phyloP scores from a whole-genome alignment of 2,888 invertebrate species.

The Drosophila planitibia region DNA sequence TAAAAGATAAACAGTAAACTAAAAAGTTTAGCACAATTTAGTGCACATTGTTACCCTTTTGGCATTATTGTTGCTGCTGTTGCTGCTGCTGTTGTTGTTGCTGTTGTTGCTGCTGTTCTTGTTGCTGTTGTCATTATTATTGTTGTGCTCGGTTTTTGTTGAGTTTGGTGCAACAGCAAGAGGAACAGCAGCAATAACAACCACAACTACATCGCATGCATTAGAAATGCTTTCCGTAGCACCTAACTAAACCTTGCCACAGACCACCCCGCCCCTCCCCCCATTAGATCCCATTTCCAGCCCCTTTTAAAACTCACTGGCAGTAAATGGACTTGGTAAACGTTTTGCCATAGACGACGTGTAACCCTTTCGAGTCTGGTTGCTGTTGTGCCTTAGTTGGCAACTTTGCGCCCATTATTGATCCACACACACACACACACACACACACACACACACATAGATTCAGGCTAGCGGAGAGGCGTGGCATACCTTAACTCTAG shows the following conservation, averaged over 20 bases:
- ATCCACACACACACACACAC: conserved; percentile 50
- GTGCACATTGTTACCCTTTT: conserved; percentile 66
- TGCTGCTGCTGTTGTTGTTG: conserved; percentile 1
- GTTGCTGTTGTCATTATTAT: conserved; percentile 34
- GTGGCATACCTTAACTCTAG: conserved; percentile 29
- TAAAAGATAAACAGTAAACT: conserved; percentile 15
- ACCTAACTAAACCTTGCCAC: conserved; percentile 41
- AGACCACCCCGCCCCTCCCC: background rate
- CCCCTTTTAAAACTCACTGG: conserved; percentile 12
- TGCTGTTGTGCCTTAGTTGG: conserved; percentile 44
- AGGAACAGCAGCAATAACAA: conserved; percentile 41
- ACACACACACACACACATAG: conserved; percentile 31
- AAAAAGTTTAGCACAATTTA: conserved; percentile 74
- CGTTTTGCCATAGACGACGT: conserved; percentile 58
- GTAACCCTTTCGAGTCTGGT: conserved; percentile 53
- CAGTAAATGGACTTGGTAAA: conserved; percentile 63
- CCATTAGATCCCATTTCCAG: background rate
- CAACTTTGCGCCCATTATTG: conserved; percentile 78
- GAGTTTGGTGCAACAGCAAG: conserved; percentile 70
- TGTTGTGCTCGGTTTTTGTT: conserved; percentile 40
- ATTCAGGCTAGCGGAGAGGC: conserved; percentile 33
- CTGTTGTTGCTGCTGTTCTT: conserved; percentile 31
- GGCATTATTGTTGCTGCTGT: conserved; percentile 36
- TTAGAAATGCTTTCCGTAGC: conserved; percentile 69
- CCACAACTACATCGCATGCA: conserved; percentile 63